Percentiles rank a stretch among this genome's conserved stretches.
These are phyloP conservation scores for Dasyurus viverrinus DNA, from an alignment of 2,113 vertebrate genomes.

Conservation along the genomic window DNA sequence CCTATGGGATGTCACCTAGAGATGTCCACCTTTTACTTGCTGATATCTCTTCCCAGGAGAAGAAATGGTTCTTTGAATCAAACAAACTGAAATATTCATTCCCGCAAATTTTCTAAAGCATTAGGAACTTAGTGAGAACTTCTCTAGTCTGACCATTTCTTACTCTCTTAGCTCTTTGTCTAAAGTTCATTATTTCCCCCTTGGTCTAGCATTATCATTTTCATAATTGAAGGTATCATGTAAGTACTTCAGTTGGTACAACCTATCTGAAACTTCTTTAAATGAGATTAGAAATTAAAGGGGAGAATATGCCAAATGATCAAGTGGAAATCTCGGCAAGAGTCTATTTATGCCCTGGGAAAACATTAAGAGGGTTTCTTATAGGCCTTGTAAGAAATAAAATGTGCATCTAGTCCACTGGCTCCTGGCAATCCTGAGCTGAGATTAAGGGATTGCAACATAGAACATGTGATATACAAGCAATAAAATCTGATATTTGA, in stretches of 20 bases:
- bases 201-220: background rate
- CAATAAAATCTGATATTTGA: background rate
- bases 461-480: background rate
- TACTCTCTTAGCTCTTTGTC: background rate
- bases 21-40: constrained; percentile 13
- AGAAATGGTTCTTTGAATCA: constrained; percentile 4
- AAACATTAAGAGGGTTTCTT: background rate
- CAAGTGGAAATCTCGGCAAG: background rate
- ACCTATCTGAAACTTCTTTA: background rate
- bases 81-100: constrained; percentile 3
- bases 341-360: background rate
- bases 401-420: background rate
- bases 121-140: background rate
- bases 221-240: background rate
- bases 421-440: background rate
- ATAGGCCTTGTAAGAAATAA: background rate
- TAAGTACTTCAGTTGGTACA: background rate
- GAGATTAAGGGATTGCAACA: background rate
- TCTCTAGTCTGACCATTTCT: background rate
- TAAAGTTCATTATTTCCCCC: background rate
- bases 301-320: background rate
- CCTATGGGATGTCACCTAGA: background rate
- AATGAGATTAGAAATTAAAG: background rate
- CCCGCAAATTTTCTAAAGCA: background rate
- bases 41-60: background rate